Percentiles rank a stretch among this genome's conserved stretches.
Evolutionary conservation across 2,113 vertebrate genomes (phyloP).

Genomic region (Phalacrocorax brasilianus): DNA sequence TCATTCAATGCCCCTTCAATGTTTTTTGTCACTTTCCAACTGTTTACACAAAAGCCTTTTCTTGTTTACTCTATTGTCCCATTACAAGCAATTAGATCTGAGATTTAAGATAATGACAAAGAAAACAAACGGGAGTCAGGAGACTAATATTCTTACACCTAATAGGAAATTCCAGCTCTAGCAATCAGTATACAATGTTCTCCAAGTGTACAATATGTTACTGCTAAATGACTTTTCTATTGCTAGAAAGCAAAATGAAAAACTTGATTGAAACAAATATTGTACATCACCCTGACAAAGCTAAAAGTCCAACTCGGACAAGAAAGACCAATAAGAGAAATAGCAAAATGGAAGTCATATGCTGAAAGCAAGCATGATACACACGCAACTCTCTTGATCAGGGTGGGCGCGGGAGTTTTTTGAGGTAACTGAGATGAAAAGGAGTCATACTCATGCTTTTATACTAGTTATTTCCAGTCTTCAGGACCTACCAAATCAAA

Average conservation of each 20-base stretch:
- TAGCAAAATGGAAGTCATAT: background rate
- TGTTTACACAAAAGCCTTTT: background rate
- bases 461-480: background rate
- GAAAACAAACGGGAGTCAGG: background rate
- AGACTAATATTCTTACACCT: background rate
- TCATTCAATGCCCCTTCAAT: fast-evolving
- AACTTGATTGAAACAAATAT: fast-evolving
- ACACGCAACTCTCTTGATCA: fast-evolving
- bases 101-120: background rate
- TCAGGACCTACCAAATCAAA: background rate
- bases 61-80: background rate
- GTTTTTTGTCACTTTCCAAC: background rate
- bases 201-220: fast-evolving
- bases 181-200: background rate
- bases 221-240: background rate
- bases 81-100: background rate
- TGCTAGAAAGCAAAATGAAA: background rate
- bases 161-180: background rate
- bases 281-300: background rate
- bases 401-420: no score
- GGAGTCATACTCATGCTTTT: fast-evolving
- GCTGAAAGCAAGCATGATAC: background rate
- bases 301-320: background rate
- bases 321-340: background rate
- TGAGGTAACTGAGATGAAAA: background rate